Percentiles rank a stretch among this genome's conserved stretches.
phyloP scores from a whole-genome alignment of 1,140 invertebrate species.

The Neuroterus valhalla region DNA sequence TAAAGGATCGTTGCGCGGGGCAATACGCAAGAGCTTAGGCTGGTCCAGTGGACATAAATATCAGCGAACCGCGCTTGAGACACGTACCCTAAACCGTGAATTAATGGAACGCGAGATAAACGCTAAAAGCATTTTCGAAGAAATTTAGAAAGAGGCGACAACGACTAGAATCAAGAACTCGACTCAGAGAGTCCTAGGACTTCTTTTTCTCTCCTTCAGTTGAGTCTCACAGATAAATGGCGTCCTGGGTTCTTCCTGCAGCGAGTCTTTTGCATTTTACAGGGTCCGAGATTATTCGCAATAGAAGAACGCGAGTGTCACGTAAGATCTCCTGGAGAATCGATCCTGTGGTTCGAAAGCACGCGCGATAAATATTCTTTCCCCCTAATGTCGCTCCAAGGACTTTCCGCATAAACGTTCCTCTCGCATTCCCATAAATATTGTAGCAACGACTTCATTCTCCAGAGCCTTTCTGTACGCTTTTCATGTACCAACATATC shows the following conservation, averaged over 20 bases:
- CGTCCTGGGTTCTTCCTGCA: constrained; percentile 5
- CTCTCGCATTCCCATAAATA: constrained; percentile 53
- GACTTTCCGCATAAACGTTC: constrained; percentile 57
- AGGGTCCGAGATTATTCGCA: constrained; percentile 39
- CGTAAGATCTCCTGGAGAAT: constrained; percentile 52
- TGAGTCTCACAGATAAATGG: constrained; percentile 19
- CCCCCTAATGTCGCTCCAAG: constrained; percentile 54
- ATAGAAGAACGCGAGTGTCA: constrained; percentile 43
- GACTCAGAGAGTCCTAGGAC: constrained; percentile 1
- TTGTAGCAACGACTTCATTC: constrained; percentile 58
- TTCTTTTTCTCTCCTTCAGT: background rate
- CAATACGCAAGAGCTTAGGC: background rate
- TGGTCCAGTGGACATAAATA: constrained; percentile 48
- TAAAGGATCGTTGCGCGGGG: constrained; percentile 36
- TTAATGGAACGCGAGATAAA: constrained; percentile 62
- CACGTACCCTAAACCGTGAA: constrained; percentile 49
- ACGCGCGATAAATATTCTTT: constrained; percentile 62
- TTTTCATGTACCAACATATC: constrained; percentile 56
- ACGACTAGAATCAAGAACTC: constrained; percentile 25
- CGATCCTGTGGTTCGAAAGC: constrained; percentile 43
- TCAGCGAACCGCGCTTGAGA: constrained; percentile 52
- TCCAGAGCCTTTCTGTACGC: constrained; percentile 52
- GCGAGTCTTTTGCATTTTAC: constrained; percentile 27
- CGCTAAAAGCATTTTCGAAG: constrained; percentile 62
- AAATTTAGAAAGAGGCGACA: constrained; percentile 55